Conservation (phyloP, 2,797 vertebrate genomes). For the Acipenser ruthenus region DNA sequence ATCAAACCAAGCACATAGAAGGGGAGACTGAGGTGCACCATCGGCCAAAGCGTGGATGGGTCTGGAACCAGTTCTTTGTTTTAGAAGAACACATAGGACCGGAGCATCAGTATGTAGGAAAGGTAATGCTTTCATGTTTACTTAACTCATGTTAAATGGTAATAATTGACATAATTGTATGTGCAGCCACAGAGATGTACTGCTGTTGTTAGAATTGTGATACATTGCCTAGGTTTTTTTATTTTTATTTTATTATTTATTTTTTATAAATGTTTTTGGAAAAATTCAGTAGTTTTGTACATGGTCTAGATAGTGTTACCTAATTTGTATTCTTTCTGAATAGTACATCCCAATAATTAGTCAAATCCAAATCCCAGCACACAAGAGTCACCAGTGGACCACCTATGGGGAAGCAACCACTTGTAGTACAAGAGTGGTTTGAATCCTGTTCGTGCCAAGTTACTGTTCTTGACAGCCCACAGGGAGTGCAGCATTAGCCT, state of each 20-base stretch:
- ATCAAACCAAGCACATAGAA: conserved; percentile 78
- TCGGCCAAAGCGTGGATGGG: conserved; percentile 95
- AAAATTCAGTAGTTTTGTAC: conserved; percentile 23
- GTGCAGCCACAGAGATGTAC: too few relatives aligned
- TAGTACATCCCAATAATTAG: too few relatives aligned
- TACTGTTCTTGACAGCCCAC: too few relatives aligned
- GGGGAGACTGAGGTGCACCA: conserved; percentile 94
- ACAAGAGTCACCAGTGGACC: too few relatives aligned
- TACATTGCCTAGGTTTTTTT: conserved; percentile 21
- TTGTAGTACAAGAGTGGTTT: too few relatives aligned
- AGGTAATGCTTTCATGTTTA: conserved; percentile 59
- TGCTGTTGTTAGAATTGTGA: neutral
- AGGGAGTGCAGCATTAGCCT: too few relatives aligned
- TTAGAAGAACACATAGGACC: conserved; percentile 98
- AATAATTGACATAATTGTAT: neutral
- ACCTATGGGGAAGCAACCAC: too few relatives aligned
- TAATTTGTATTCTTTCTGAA: too few relatives aligned
- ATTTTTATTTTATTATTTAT: conserved; percentile 26
- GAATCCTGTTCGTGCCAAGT: too few relatives aligned
- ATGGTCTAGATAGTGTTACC: too few relatives aligned
- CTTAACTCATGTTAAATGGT: conserved; percentile 1
- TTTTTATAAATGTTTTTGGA: conserved; percentile 25
- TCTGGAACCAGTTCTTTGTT: conserved; percentile 99
- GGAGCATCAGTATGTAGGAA: conserved; percentile 94
- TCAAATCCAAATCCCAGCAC: too few relatives aligned